phyloP scores from a whole-genome alignment of 2,888 invertebrate species.

The Dimorphilus gyrociliatus region DNA sequence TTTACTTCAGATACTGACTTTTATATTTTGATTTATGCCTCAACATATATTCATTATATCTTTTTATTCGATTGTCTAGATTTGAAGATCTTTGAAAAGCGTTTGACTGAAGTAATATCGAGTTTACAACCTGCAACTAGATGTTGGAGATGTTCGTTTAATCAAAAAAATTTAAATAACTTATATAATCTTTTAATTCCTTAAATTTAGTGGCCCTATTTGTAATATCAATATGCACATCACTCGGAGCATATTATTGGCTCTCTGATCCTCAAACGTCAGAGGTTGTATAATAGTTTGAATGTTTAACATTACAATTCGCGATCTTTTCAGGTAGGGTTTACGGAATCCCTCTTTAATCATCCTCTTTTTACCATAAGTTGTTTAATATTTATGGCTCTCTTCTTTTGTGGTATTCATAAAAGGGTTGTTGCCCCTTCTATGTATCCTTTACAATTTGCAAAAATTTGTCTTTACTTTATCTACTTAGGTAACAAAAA shows the following conservation, averaged over 20 bases:
- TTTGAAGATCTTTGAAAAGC: constrained; percentile 89
- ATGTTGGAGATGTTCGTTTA: constrained; percentile 75
- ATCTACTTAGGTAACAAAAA: too few species aligned
- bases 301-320: too few species aligned
- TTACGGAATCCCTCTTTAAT: constrained; percentile 75
- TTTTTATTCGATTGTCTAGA: constrained; percentile 43
- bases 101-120: constrained; percentile 88
- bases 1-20: too few species aligned
- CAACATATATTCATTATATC: neutral
- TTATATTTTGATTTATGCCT: too few species aligned
- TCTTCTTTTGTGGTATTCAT: constrained; percentile 82
- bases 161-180: too few species aligned
- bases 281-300: too few species aligned
- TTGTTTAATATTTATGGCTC: constrained; percentile 48
- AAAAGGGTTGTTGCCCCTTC: constrained; percentile 88
- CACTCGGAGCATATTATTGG: neutral
- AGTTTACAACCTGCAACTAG: constrained; percentile 82
- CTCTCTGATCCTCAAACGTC: too few species aligned
- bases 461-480: neutral
- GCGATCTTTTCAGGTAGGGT: constrained; percentile 48
- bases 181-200: too few species aligned
- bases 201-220: neutral
- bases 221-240: neutral
- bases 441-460: constrained; percentile 42
- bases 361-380: constrained; percentile 86